Evolutionary conservation across 2,113 vertebrate genomes (phyloP).

Genomic region (Alethe castanea): DNA sequence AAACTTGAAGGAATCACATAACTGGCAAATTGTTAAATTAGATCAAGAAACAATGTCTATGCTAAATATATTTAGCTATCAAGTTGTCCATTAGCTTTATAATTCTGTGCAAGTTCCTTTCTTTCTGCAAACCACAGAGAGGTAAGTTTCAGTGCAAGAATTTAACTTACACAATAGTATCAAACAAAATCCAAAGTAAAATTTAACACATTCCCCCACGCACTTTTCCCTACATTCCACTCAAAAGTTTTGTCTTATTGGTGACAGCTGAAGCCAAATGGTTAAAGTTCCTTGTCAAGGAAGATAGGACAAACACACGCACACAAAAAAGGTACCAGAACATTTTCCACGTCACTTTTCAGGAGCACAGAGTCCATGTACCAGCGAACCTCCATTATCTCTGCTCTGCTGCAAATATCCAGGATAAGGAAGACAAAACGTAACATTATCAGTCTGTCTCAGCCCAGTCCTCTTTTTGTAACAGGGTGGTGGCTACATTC

Average conservation of each 20-base stretch:
- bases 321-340: not conserved
- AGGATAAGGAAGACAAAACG: conserved; percentile 11
- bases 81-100: not conserved
- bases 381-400: not conserved
- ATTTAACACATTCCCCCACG: not conserved
- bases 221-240: not conserved
- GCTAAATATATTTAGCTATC: not conserved
- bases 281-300: not conserved
- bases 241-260: not conserved
- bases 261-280: not conserved
- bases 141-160: not conserved
- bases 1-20: not conserved
- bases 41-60: not conserved
- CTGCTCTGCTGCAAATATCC: not conserved
- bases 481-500: not conserved
- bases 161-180: not conserved
- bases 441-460: not conserved
- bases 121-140: not conserved
- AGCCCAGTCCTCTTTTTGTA: not conserved
- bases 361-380: not conserved
- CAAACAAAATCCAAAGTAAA: not conserved
- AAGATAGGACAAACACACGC: not conserved
- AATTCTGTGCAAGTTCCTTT: not conserved
- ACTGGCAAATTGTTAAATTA: not conserved
- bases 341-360: not conserved